These are phyloP conservation scores for Enteromius anoplus DNA, from an alignment of 2,797 vertebrate species.

Conservation along the genomic window DNA sequence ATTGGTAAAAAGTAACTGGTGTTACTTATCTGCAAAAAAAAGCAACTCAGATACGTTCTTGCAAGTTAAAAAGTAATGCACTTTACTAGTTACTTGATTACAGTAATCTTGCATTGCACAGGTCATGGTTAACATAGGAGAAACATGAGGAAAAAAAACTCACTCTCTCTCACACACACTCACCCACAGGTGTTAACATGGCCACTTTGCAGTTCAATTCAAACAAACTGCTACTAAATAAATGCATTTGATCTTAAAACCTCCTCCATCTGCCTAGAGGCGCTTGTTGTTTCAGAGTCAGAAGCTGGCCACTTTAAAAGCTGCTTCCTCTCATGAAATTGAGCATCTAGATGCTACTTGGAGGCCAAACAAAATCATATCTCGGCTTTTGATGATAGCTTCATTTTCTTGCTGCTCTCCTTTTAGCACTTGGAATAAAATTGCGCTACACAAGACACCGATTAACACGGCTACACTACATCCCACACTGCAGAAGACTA, in stretches of 20 bases:
- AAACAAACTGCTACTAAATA: neutral
- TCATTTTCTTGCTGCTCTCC: neutral
- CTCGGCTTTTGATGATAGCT: neutral
- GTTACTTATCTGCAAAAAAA: no score
- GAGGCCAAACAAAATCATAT: neutral
- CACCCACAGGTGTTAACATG: neutral
- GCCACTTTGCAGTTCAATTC: neutral
- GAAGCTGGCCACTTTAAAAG: slow-evolving; percentile 5
- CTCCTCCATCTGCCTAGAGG: neutral
- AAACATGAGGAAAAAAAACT: neutral
- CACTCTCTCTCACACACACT: neutral
- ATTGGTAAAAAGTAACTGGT: no score
- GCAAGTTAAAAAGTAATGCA: no score
- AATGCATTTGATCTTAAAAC: slow-evolving; percentile 5
- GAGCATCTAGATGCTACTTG: slow-evolving; percentile 8
- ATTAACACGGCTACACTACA: neutral
- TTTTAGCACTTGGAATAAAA: neutral
- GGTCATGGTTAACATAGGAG: neutral
- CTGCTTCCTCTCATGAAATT: slow-evolving; percentile 3
- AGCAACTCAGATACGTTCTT: no score
- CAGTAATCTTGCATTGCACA: no score
- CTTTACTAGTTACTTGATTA: no score
- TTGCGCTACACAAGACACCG: neutral
- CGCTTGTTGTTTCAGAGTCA: neutral
- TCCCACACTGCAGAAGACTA: slow-evolving; percentile 1